Evolutionary conservation across 2,888 invertebrate species (phyloP).

Genomic region (Lordiphosa fenestrarum): DNA sequence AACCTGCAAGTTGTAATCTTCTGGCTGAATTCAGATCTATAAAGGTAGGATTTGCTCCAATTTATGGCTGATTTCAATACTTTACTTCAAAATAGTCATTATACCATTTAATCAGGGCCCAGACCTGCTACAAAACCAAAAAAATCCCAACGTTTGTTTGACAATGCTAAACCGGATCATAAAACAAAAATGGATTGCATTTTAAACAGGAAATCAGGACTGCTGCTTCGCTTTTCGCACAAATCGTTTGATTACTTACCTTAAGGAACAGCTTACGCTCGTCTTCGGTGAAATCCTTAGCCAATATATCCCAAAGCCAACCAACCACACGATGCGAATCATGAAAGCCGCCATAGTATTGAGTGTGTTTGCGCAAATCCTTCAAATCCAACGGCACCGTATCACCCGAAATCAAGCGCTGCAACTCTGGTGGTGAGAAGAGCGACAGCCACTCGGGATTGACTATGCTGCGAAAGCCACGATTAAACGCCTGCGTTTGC

Average conservation of each 20-base stretch:
- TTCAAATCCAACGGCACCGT: slow-evolving; percentile 94
- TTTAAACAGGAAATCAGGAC: no score
- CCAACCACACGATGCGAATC: slow-evolving; percentile 95
- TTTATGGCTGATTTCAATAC: no score
- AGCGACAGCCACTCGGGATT: slow-evolving; percentile 96
- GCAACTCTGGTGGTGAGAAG: slow-evolving; percentile 97
- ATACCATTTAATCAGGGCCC: no score
- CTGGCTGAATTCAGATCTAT: no score
- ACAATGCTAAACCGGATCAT: no score
- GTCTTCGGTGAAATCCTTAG: slow-evolving; percentile 94
- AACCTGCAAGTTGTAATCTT: no score
- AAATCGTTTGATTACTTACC: slow-evolving; percentile 80
- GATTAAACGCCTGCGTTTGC: slow-evolving; percentile 97
- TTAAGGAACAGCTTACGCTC: slow-evolving; percentile 97
- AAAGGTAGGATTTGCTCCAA: no score
- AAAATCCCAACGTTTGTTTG: no score
- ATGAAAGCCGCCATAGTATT: slow-evolving; percentile 99
- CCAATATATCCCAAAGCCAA: slow-evolving; percentile 99
- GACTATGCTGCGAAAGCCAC: slow-evolving; percentile 96
- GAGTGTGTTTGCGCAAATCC: slow-evolving; percentile 94
- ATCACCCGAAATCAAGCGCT: slow-evolving; percentile 97
- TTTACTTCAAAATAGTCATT: no score
- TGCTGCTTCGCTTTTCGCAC: no score
- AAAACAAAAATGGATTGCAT: no score
- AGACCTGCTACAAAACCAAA: no score